Evolutionary conservation across 2,113 vertebrate species (phyloP), one percentile per base, ranked within the genome.

Genomic region (Zosterops hypoxanthus): DNA sequence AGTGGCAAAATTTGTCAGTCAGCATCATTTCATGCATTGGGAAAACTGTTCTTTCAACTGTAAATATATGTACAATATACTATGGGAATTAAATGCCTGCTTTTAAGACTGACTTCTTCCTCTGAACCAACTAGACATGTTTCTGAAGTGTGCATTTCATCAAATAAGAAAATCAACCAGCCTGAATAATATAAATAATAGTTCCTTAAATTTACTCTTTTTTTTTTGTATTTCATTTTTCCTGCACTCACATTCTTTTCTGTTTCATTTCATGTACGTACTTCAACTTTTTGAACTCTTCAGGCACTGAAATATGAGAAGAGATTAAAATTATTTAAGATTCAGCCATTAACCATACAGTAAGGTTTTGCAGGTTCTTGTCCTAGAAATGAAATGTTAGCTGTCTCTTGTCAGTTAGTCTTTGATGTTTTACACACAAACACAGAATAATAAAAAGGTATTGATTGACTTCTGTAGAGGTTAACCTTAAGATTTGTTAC

Each of bases 401-500:
- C 88, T 83, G 68, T 78, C 85, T 94, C 82, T 93, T 96, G 88
- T 92, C 90, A 86, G 85, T 95, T 90, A 88, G 50, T 78, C 94
- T 96, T 95, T 94, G 90, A 95, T 91, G 91, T 88, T 90, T 90
- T 90, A 92, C 80, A 92, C 82, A 88, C 88, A 78, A 90, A 83
- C 85, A 86, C 82, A 93, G 94, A 94, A 96, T 97, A 96, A 95
- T 96, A 96, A 96, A 92, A 82, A 94, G 82, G 33, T 95, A 96
- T 96, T 80, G 94, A 96, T 95, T 90, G 93, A 86, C 93, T 97
- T 90, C 76, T 94, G 72, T 88, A 94, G 85, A 95, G 93, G 95
- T 96, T 95, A 96, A 95, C 93, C 88, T 95, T 95, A 96, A 93
- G 85, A 94, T 94, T 96, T 96, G 85, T 95, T 96, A 91, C 85